phyloP scores from a whole-genome alignment of 2,797 vertebrate genomes.

The Sebastes hubbsi region DNA sequence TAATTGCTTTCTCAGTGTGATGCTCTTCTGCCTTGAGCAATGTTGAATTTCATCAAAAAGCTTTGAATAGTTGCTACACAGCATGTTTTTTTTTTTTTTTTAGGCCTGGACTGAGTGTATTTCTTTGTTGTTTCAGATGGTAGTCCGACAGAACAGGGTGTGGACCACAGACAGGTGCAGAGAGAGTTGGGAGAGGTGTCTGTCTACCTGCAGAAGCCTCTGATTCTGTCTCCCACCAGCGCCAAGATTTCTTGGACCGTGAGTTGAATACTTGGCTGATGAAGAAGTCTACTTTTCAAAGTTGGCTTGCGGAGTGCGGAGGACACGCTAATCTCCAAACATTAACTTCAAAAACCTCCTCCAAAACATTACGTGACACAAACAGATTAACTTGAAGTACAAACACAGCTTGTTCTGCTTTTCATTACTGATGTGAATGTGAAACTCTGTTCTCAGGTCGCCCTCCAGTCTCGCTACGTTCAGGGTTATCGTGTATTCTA shows the following conservation, averaged over 20 bases:
- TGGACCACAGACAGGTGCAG: constrained; percentile 89
- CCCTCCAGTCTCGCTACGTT: constrained; percentile 85
- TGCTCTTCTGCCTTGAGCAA: constrained; percentile 50
- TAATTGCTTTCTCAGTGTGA: constrained; percentile 68
- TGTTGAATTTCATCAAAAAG: constrained; percentile 58
- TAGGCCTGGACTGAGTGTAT: neutral
- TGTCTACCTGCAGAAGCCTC: constrained; percentile 88
- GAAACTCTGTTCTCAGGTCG: constrained; percentile 79
- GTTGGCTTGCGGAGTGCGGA: constrained; percentile 14
- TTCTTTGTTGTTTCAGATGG: constrained; percentile 76
- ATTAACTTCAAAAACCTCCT: constrained; percentile 41
- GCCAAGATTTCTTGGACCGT: constrained; percentile 94
- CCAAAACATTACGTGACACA: constrained; percentile 10
- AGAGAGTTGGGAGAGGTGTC: constrained; percentile 86
- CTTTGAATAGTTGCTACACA: constrained; percentile 19
- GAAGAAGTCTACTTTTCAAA: constrained; percentile 35
- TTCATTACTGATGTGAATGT: constrained; percentile 15
- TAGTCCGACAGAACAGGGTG: constrained; percentile 80
- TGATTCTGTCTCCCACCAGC: constrained; percentile 84
- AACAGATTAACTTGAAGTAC: constrained; percentile 29
- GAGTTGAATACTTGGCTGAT: constrained; percentile 75
- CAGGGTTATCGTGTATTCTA: constrained; percentile 94
- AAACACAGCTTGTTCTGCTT: constrained; percentile 4
- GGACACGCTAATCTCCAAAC: constrained; percentile 49
- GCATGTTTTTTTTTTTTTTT: neutral